Evolutionary conservation across 2,888 invertebrate species (phyloP), one percentile per base, ranked within the genome.

Genomic region (Gandaritis pyraliata): DNA sequence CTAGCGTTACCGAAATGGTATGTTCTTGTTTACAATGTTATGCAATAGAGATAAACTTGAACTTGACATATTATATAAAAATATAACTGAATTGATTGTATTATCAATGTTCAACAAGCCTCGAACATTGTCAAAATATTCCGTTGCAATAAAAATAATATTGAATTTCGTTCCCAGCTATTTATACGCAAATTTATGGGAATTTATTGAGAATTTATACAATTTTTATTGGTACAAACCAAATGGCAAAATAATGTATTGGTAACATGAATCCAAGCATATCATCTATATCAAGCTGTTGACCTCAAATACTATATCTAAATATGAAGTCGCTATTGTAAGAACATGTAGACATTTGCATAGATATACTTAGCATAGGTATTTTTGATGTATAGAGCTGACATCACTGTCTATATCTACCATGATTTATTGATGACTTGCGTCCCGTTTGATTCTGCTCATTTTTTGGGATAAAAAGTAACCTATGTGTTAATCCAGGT

Each of bases 141-240:
- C 53, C 53, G 45, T 30, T 16, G 38, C 29, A 39, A 23, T 8
- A 39, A 53, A 45, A n/a, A 43, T 43, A 18, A 54, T 48, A 52
- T 43, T 49, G 16, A 53, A 33, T 45, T 58, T 39, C 29, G 8
- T 38, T 54, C 41, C 50, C 54, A 53, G 16, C 43, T 29, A 58
- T 62, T 58, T 50, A 30, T 45, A 62, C 54, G 54, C 58, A 50
- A 62, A 62, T 62, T 58, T 39, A 62, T 62, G 54, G 30, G 63
- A 58, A 55, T 63, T 50, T 63, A 63, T 55, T 29, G 50, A 12
- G 63, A 58, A 55, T 58, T 51, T 63, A 63, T 48, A 15, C 36
- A 41, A 47, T 55, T 63, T 59, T 63, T 58, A 59, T 33, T 33
- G 33, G 33, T 48, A 16, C 62, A 39, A 45, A 30, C 15, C 45